These are phyloP conservation scores for Eurystomus gularis DNA, from an alignment of 2,113 vertebrate genomes.

Conservation along the genomic window DNA sequence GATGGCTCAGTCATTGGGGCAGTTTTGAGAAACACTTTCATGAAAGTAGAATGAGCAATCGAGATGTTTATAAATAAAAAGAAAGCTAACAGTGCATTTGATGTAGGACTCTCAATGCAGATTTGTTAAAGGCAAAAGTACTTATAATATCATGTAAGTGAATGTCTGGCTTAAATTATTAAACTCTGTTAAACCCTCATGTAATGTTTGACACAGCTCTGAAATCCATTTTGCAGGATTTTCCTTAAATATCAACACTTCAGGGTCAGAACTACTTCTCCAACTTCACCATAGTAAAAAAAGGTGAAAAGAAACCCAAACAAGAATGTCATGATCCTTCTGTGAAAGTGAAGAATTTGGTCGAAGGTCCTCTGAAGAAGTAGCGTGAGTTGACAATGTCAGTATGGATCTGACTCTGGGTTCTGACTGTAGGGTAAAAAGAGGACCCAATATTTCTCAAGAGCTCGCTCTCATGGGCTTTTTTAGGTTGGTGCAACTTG, in stretches of 20 bases:
- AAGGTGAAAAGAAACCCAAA: not conserved
- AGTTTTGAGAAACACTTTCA: not conserved
- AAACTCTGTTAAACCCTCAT: not conserved
- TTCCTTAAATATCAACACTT: not conserved
- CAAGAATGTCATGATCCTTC: not conserved
- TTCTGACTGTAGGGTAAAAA: not conserved
- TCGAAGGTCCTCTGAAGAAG: not conserved
- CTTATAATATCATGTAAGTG: not conserved
- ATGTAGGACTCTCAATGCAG: not conserved
- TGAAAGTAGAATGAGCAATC: not conserved
- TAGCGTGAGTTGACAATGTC: not conserved
- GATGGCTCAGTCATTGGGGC: not conserved
- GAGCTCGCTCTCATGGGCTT: rapidly evolving
- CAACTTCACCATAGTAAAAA: not conserved
- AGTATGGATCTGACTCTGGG: not conserved
- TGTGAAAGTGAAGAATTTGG: not conserved
- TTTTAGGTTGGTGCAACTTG: not conserved
- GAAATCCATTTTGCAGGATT: not conserved
- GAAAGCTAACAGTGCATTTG: not conserved
- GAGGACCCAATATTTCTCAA: not conserved
- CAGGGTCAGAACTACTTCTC: not conserved
- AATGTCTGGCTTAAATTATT: not conserved
- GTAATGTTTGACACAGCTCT: not conserved
- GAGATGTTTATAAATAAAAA: not conserved
- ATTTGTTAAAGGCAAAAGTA: not conserved